These are phyloP conservation scores for Mastomys natalensis DNA, from an alignment of 2,113 vertebrate species.

Conservation along the genomic window DNA sequence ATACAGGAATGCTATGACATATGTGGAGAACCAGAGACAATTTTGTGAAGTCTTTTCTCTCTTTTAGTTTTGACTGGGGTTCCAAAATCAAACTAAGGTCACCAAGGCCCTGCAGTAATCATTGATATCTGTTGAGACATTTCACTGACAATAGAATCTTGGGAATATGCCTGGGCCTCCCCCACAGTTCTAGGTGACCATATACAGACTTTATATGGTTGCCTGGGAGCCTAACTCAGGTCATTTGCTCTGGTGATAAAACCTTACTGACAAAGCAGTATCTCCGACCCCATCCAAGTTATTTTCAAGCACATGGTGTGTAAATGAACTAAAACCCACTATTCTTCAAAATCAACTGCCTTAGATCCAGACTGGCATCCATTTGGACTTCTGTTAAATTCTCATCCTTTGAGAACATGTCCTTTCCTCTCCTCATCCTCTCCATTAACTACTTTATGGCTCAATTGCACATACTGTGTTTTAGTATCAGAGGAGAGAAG, in stretches of 20 bases:
- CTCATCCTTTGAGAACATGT: not conserved
- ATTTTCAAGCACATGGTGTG: not conserved
- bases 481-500: not conserved
- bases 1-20: not conserved
- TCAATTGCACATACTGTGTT: not conserved
- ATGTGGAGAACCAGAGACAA: not conserved
- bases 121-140: not conserved
- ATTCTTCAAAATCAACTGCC: not conserved
- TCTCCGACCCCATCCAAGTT: not conserved
- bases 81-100: not conserved
- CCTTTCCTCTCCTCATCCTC: fast-evolving
- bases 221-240: not conserved
- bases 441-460: not conserved
- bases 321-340: fast-evolving
- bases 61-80: too few relatives aligned
- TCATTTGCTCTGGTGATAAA: not conserved
- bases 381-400: not conserved
- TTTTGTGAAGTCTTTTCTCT: not conserved
- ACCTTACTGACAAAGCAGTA: not conserved
- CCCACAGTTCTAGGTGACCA: not conserved
- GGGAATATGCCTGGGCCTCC: not conserved
- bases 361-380: not conserved
- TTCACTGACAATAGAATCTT: not conserved
- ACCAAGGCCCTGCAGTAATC: too few relatives aligned
- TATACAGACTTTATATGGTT: not conserved